phyloP scores from a whole-genome alignment of 2,797 vertebrate species.

The Leucoraja ocellata region DNA sequence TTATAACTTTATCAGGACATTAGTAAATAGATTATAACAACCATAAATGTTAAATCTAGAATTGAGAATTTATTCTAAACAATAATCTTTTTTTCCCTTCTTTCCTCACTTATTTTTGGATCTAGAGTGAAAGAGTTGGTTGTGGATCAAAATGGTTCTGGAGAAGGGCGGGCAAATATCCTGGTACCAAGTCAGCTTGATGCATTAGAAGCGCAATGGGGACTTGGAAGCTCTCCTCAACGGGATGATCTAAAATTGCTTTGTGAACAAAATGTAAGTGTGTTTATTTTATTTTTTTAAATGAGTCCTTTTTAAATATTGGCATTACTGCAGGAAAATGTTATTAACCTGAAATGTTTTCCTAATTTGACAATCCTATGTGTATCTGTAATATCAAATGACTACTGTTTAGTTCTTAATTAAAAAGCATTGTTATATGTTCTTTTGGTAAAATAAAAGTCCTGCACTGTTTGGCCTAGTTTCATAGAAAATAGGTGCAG shows the following conservation, averaged over 20 bases:
- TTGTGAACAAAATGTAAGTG: slow-evolving; percentile 93
- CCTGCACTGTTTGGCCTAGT: background rate
- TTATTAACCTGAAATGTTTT: background rate
- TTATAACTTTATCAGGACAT: background rate
- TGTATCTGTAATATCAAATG: background rate
- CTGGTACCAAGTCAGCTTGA: slow-evolving; percentile 78
- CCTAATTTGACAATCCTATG: background rate
- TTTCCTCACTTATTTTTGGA: slow-evolving; percentile 37
- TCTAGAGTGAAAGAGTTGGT: slow-evolving; percentile 80
- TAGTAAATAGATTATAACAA: background rate
- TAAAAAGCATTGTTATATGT: background rate
- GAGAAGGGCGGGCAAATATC: slow-evolving; percentile 68
- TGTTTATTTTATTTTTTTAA: no score
- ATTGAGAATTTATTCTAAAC: background rate
- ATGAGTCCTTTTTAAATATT: background rate
- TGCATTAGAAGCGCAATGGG: slow-evolving; percentile 89
- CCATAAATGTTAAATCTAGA: background rate
- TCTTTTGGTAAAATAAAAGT: background rate
- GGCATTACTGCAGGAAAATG: background rate
- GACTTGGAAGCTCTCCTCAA: slow-evolving; percentile 86
- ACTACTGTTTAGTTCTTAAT: background rate
- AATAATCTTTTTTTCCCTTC: background rate
- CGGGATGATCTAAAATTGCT: slow-evolving; percentile 93
- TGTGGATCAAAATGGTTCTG: slow-evolving; percentile 61
- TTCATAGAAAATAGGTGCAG: no score